Evolutionary conservation across 2,888 invertebrate species (phyloP).

Genomic region (Cecidostiba fungosa): DNA sequence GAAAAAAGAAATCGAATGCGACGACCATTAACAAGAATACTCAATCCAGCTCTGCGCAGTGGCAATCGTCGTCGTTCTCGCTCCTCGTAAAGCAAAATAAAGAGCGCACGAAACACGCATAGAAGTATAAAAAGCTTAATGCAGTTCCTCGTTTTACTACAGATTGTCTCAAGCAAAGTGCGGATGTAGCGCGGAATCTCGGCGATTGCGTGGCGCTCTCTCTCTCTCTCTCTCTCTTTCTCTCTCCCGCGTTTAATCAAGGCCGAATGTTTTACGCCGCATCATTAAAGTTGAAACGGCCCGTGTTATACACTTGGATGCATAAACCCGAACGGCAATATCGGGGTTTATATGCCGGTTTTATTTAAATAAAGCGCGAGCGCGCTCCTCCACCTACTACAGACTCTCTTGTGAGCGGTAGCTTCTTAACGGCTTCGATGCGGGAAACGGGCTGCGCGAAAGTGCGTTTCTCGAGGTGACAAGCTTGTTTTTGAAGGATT

Average conservation of each 20-base stretch:
- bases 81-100: conserved; percentile 34
- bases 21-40: background rate
- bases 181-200: conserved; percentile 38
- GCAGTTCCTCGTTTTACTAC: conserved; percentile 56
- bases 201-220: conserved; percentile 46
- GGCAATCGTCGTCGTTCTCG: conserved; percentile 27
- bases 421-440: conserved; percentile 39
- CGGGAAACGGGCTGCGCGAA: background rate
- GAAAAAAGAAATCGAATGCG: conserved; percentile 1
- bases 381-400: conserved; percentile 58
- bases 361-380: conserved; percentile 77
- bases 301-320: conserved; percentile 77
- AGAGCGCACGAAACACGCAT: conserved; percentile 24
- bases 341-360: conserved; percentile 77
- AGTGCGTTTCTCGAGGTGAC: conserved; percentile 1
- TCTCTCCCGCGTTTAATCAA: conserved; percentile 76
- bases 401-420: conserved; percentile 27
- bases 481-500: background rate
- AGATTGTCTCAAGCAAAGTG: conserved; percentile 55
- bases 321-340: conserved; percentile 79
- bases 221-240: conserved; percentile 21
- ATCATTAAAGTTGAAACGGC: conserved; percentile 78
- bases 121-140: conserved; percentile 48
- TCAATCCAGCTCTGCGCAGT: background rate
- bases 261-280: conserved; percentile 77